Evolutionary conservation across 2,888 invertebrate species (phyloP).

Genomic region (Leuctra nigra): DNA sequence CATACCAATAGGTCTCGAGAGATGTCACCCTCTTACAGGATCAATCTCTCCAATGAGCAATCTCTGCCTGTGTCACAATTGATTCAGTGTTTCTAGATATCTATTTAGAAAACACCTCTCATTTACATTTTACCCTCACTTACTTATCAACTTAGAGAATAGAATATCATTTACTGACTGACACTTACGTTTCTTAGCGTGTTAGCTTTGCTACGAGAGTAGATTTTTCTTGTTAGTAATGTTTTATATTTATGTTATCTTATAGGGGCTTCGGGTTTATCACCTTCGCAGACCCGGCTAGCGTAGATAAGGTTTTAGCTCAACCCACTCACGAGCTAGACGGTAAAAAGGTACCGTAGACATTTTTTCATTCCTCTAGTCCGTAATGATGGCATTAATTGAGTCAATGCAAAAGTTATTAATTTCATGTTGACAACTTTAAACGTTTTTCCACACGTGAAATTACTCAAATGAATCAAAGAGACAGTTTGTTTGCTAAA

Average conservation of each 20-base stretch:
- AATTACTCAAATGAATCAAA: no score
- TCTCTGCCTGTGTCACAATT: no score
- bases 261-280: conserved; percentile 99
- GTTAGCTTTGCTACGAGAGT: conserved; percentile 26
- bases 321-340: conserved; percentile 98
- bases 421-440: conserved; percentile 15
- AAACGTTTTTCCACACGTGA: no score
- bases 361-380: conserved; percentile 25
- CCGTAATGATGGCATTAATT: conserved; percentile 2
- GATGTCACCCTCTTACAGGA: background rate
- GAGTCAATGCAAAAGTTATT: conserved; percentile 5
- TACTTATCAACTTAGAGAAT: conserved; percentile 19
- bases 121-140: conserved; percentile 5
- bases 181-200: conserved; percentile 19
- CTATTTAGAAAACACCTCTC: no score
- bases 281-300: conserved; percentile 96
- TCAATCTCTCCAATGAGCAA: background rate
- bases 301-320: conserved; percentile 98
- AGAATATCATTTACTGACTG: conserved; percentile 20
- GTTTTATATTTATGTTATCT: conserved; percentile 36
- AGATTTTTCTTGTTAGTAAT: conserved; percentile 29
- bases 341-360: conserved; percentile 86
- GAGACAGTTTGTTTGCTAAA: no score
- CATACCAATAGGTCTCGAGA: background rate
- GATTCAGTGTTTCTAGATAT: conserved; percentile 3